Conservation (phyloP, 2,888 invertebrate genomes). For the Achlya flavicornis region DNA sequence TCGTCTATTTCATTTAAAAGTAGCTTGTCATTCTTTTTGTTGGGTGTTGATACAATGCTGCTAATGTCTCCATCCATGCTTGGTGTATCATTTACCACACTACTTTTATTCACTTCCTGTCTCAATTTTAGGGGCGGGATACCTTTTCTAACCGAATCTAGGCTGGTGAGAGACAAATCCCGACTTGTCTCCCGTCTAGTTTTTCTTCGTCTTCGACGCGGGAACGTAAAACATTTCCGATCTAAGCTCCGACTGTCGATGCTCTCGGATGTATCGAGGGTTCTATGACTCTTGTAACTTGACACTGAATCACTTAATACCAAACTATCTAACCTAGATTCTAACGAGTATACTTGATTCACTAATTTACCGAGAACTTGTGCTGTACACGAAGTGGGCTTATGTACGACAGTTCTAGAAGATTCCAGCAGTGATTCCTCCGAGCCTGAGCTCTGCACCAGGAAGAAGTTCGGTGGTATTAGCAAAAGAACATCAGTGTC, state of each 20-base stretch:
- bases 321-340: conserved; percentile 77
- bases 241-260: conserved; percentile 61
- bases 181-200: conserved; percentile 44
- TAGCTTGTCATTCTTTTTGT: conserved; percentile 73
- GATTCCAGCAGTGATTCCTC: conserved; percentile 76
- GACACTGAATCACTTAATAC: conserved; percentile 66
- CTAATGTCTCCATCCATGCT: conserved; percentile 80
- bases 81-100: conserved; percentile 52
- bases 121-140: conserved; percentile 54
- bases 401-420: conserved; percentile 75
- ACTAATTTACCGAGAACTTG: conserved; percentile 82
- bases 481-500: conserved; percentile 92
- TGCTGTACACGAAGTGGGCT: conserved; percentile 75
- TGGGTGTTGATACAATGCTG: conserved; percentile 75
- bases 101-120: conserved; percentile 26
- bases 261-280: conserved; percentile 64
- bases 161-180: conserved; percentile 63
- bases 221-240: conserved; percentile 71
- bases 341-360: conserved; percentile 85
- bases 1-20: conserved; percentile 79
- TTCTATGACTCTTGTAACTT: conserved; percentile 47
- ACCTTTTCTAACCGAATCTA: conserved; percentile 50
- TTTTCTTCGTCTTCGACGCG: conserved; percentile 68
- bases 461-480: conserved; percentile 90
- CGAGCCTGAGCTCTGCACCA: conserved; percentile 84